These are phyloP conservation scores for Astreopora myriophthalma DNA, from an alignment of 64 coral and sea anemone species.

Conservation along the genomic window DNA sequence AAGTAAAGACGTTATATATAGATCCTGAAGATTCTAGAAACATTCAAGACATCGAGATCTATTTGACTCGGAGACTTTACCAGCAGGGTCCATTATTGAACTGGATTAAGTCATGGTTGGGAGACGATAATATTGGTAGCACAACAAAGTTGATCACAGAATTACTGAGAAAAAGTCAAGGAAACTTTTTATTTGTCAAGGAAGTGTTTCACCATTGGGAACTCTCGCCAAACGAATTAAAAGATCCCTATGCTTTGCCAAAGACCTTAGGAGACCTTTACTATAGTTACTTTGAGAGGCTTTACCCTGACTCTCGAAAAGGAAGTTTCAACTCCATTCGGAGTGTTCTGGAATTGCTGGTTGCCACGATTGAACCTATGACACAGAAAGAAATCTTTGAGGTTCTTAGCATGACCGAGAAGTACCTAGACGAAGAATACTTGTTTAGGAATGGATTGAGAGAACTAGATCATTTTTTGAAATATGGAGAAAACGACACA, in stretches of 20 bases:
- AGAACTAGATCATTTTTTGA: conserved; percentile 51
- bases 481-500: neutral
- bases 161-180: conserved; percentile 62
- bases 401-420: conserved; percentile 21
- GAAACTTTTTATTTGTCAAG: conserved; percentile 76
- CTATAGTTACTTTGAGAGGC: conserved; percentile 55
- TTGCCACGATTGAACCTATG: conserved; percentile 52
- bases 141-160: neutral
- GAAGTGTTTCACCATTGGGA: conserved; percentile 59
- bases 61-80: conserved; percentile 17
- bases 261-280: conserved; percentile 50
- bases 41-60: conserved; percentile 57
- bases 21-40: conserved; percentile 55
- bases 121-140: neutral
- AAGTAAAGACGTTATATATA: neutral
- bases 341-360: conserved; percentile 68
- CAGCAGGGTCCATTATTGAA: neutral
- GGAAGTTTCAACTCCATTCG: conserved; percentile 16
- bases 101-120: neutral
- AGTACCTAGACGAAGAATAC: conserved; percentile 38
- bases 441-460: conserved; percentile 34
- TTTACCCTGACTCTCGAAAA: neutral
- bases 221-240: neutral
- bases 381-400: conserved; percentile 21
- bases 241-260: neutral